Evolutionary conservation across 2,888 invertebrate species (phyloP).

Genomic region (Anoplius nigerrimus): DNA sequence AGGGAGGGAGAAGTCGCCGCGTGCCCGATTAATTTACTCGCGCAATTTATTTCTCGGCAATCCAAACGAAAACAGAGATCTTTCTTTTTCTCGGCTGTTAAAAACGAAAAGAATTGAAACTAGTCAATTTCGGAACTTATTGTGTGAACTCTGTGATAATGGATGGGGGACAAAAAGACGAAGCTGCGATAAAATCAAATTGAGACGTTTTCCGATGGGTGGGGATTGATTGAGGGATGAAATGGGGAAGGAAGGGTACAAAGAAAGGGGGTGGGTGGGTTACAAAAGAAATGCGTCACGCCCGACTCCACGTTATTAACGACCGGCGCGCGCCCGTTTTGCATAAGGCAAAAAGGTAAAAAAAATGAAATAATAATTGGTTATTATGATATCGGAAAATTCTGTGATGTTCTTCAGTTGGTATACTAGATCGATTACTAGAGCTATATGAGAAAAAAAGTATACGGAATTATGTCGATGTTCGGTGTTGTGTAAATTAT

Average conservation of each 20-base stretch:
- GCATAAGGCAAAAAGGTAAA: constrained; percentile 35
- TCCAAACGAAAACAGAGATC: constrained; percentile 51
- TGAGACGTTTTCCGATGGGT: constrained; percentile 36
- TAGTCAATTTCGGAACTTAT: constrained; percentile 73
- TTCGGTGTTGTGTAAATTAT: constrained; percentile 68
- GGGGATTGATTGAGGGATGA: neutral
- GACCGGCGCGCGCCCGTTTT: constrained; percentile 51
- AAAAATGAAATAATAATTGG: constrained; percentile 58
- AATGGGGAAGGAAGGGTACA: constrained; percentile 19
- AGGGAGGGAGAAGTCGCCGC: too few relatives aligned
- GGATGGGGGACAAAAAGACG: constrained; percentile 41
- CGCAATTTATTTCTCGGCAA: constrained; percentile 34
- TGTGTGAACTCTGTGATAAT: constrained; percentile 72
- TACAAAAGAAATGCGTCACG: constrained; percentile 10
- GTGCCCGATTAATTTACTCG: constrained; percentile 23
- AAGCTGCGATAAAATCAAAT: constrained; percentile 27
- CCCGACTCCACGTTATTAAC: constrained; percentile 65
- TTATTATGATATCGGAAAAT: constrained; percentile 70
- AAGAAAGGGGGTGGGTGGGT: constrained; percentile 21
- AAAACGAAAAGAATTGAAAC: constrained; percentile 60
- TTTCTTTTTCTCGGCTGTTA: too few relatives aligned
- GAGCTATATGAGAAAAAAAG: constrained; percentile 64
- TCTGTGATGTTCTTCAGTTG: constrained; percentile 75
- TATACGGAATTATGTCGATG: constrained; percentile 72
- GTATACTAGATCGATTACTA: constrained; percentile 63